Base-by-base conservation (phyloP, 2,113 vertebrate genomes). In the Rhynchomys soricoides region DNA sequence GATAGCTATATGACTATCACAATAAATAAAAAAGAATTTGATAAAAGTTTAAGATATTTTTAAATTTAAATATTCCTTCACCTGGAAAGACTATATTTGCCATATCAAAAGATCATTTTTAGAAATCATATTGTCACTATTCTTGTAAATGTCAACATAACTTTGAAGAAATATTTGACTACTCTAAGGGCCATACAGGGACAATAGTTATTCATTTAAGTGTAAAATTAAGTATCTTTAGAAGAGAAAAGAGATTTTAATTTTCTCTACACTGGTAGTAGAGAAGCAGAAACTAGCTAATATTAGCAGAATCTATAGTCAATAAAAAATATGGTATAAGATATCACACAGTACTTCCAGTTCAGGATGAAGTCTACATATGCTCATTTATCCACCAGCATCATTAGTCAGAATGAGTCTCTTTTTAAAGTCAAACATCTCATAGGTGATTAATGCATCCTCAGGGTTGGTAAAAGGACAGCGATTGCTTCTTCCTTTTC, bases 191-290 rank as follows among this genome's bases (percentile, higher is more conserved):
- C 59, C 57, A 7, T n/a, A 31, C 16, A 66, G 24, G 9, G 26
- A 22, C 4, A 68, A 7, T 31, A 50, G 19, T 22, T 31, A 24
- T 11, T 22, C 31, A 15, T 34, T 21, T 68, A 34, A 37, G 7
- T 37, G 0, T 86, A 50, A 68, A 86, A 68, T 4, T 45, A 31
- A 68, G 8, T 68, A 3, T 48, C 8, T 48, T 86, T 50, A 5
- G 2, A 86, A 70, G 34, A 34, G 10, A 43, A 86, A 45, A 86
- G 7, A 50, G 5, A 31, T 34, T 50, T 12, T 10, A 37, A 12
- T 1, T 68, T 50, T 66, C 19, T 55, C 19, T n/a, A n/a, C 0
- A n/a, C 1, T 2, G 6, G 0, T 86, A 5, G 19, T 43, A 37
- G 43, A n/a, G 11, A 86, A 68, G 2, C 0, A 34, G 11, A 45